Conservation (phyloP, 2,888 invertebrate species). For the Nomada ruficornis region DNA sequence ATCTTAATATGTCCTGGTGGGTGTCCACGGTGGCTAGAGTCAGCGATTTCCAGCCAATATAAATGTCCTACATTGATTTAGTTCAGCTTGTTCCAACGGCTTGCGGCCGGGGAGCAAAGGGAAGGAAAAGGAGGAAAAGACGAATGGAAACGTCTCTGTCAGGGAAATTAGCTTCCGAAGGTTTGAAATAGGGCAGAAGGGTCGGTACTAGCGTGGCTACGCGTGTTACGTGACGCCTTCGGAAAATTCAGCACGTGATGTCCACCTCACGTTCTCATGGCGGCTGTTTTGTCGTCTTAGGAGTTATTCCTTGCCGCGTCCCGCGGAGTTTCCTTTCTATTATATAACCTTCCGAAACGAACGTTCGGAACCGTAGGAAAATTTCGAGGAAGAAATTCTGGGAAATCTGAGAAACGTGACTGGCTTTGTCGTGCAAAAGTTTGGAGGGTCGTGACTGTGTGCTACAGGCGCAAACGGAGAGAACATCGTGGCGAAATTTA, state of each 20-base stretch:
- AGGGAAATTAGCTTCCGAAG: constrained; percentile 71
- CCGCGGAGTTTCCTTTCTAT: not conserved
- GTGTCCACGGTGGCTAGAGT: constrained; percentile 73
- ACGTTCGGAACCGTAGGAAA: not conserved
- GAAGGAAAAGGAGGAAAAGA: constrained; percentile 15
- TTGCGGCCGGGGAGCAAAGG: constrained; percentile 39
- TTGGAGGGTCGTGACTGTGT: no score
- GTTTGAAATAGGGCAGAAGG: constrained; percentile 66
- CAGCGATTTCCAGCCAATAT: constrained; percentile 83
- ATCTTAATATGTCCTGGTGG: constrained; percentile 82
- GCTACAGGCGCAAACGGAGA: no score
- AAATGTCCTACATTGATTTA: constrained; percentile 83
- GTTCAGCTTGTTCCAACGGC: constrained; percentile 56
- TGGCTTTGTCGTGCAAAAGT: no score
- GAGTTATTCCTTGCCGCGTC: constrained; percentile 9
- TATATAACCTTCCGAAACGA: not conserved
- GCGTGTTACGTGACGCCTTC: constrained; percentile 65
- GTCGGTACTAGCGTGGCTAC: constrained; percentile 41
- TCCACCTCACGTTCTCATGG: constrained; percentile 53
- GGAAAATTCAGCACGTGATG: constrained; percentile 68
- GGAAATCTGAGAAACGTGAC: not conserved
- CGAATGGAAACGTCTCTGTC: constrained; percentile 72
- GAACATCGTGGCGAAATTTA: no score
- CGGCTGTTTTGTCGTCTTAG: constrained; percentile 28
- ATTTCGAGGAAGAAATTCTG: not conserved